Percentiles rank a stretch among this genome's conserved stretches.
phyloP scores from a whole-genome alignment of 2,113 vertebrate genomes.

The Platichthys stellatus region DNA sequence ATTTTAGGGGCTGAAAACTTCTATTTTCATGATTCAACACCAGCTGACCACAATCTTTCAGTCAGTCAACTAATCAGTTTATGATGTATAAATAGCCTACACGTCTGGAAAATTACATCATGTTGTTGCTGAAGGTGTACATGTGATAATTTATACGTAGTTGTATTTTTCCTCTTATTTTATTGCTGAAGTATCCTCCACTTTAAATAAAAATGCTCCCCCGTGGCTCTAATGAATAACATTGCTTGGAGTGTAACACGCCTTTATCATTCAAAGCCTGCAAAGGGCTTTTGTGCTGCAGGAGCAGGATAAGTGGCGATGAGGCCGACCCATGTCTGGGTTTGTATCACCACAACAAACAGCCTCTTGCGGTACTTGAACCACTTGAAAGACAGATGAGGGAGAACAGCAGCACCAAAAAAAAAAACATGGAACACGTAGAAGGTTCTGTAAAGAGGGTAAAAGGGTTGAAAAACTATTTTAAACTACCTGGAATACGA shows the following conservation, averaged over 20 bases:
- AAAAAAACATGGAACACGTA: neutral
- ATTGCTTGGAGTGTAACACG: conserved; percentile 2
- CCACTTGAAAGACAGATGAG: conserved; percentile 10
- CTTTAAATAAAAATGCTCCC: conserved; percentile 9
- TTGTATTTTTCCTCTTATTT: no score
- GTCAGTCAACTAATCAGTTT: no score
- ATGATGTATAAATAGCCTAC: no score
- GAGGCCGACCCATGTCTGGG: neutral
- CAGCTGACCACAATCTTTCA: no score
- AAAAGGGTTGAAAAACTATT: neutral
- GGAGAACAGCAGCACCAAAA: neutral
- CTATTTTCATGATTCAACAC: no score
- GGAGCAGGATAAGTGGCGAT: conserved; percentile 2
- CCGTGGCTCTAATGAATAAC: conserved; percentile 33
- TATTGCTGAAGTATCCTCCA: neutral
- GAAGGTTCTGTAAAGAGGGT: neutral
- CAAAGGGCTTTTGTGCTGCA: conserved; percentile 19
- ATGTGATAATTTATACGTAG: no score
- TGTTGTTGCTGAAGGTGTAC: no score
- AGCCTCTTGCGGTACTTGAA: conserved; percentile 5
- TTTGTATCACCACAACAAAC: conserved; percentile 14
- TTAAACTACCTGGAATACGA: neutral
- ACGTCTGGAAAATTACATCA: no score
- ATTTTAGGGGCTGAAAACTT: no score
- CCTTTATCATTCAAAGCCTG: conserved; percentile 38